phyloP scores from a whole-genome alignment of 2,888 invertebrate genomes.

The Eilema depressum region DNA sequence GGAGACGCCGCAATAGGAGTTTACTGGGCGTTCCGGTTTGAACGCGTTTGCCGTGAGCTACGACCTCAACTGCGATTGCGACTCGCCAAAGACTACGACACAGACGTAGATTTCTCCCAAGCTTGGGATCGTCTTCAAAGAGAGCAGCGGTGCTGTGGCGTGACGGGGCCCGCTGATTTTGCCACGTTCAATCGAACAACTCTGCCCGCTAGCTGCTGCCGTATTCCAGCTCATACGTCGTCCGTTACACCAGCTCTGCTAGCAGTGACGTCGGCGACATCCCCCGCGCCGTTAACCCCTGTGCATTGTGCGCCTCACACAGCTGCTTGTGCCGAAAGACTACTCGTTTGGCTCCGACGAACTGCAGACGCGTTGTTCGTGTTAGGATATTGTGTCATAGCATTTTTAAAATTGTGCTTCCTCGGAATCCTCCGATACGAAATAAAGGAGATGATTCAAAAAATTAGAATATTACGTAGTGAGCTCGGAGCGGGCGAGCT shows the following conservation, averaged over 20 bases:
- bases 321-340: constrained; percentile 91
- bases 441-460: constrained; percentile 96
- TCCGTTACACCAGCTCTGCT: constrained; percentile 85
- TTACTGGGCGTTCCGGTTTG: constrained; percentile 94
- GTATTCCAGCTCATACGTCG: constrained; percentile 75
- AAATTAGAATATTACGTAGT: constrained; percentile 92
- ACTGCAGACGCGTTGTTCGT: constrained; percentile 94
- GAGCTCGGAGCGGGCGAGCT: constrained; percentile 87
- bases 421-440: constrained; percentile 94
- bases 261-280: constrained; percentile 71
- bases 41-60: constrained; percentile 91
- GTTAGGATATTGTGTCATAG: constrained; percentile 95
- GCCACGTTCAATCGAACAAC: constrained; percentile 78
- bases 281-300: constrained; percentile 72
- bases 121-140: constrained; percentile 93
- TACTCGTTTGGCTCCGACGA: constrained; percentile 91
- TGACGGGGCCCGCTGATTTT: constrained; percentile 88
- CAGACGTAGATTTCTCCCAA: constrained; percentile 90
- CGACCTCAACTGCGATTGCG: constrained; percentile 89
- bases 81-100: constrained; percentile 90
- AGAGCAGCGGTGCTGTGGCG: constrained; percentile 93
- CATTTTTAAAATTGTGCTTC: constrained; percentile 96
- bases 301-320: constrained; percentile 82
- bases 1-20: constrained; percentile 95
- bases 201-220: constrained; percentile 81